A percentile compares a stretch with the other conserved stretches of the same genome.
Conservation (phyloP, 1,140 invertebrate species). For the Episyrphus balteatus region DNA sequence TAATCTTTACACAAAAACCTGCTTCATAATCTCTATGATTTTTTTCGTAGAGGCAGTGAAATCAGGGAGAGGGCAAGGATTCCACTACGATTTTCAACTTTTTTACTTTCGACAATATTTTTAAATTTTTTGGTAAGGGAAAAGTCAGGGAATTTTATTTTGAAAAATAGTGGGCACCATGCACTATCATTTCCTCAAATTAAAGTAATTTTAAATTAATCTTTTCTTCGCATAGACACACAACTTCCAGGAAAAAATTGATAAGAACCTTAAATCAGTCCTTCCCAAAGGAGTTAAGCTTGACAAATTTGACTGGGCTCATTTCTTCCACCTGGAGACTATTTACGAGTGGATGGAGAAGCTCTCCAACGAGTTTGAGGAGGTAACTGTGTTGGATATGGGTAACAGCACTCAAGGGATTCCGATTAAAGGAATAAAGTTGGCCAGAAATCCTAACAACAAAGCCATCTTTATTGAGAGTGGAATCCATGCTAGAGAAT, state of each 20-base stretch:
- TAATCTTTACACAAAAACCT: no score
- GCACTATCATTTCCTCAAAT: no score
- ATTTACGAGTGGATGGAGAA: slow-evolving; percentile 40
- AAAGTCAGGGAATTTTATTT: no score
- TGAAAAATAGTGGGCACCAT: no score
- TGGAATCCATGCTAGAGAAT: slow-evolving; percentile 66
- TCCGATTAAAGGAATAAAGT: slow-evolving; percentile 46
- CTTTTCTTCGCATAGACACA: slow-evolving; percentile 8
- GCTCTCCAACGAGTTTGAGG: slow-evolving; percentile 35
- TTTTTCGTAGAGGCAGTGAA: no score
- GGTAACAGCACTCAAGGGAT: slow-evolving; percentile 46
- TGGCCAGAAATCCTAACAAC: slow-evolving; percentile 39
- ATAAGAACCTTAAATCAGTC: slow-evolving; percentile 20
- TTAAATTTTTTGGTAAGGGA: no score
- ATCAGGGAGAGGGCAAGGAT: no score
- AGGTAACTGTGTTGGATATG: slow-evolving; percentile 39
- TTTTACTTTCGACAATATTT: no score
- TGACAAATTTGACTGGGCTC: slow-evolving; percentile 33
- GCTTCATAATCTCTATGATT: no score
- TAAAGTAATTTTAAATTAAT: no score
- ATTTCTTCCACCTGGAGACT: slow-evolving; percentile 40
- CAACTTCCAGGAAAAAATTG: slow-evolving; percentile 29
- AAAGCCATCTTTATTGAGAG: slow-evolving; percentile 46
- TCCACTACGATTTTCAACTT: no score
- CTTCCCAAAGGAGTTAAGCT: slow-evolving; percentile 11